Evolutionary conservation across 30 jellyfish, hydroid and myxozoan species (phyloP).

Genomic region (Mastigias papua): DNA sequence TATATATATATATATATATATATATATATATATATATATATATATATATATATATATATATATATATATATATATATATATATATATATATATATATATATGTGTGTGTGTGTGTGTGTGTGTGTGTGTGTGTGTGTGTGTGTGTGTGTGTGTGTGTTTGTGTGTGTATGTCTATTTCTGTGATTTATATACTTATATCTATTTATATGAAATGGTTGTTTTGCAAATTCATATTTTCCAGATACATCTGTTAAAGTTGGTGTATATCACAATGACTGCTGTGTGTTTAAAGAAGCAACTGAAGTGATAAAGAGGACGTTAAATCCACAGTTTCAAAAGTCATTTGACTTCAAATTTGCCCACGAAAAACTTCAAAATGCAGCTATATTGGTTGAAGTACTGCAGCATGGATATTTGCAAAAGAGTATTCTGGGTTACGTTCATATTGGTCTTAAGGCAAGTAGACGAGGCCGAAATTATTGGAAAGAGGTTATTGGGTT

Average conservation of each 20-base stretch:
- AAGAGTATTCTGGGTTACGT: conserved; percentile 80
- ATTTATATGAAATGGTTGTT: no score
- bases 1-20: no score
- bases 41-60: no score
- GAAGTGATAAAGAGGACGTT: conserved; percentile 53
- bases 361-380: conserved; percentile 64
- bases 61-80: no score
- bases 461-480: conserved; percentile 71
- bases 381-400: conserved; percentile 79
- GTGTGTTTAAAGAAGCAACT: conserved; percentile 60
- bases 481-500: conserved; percentile 84
- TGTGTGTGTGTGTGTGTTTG: no score
- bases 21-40: no score
- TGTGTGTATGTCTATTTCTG: no score
- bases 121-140: no score
- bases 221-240: conserved; percentile 5
- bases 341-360: conserved; percentile 76
- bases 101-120: no score
- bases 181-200: no score
- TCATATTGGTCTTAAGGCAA: conserved; percentile 84
- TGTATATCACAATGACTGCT: conserved; percentile 55
- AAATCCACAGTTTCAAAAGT: conserved; percentile 65
- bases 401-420: conserved; percentile 83
- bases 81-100: no score
- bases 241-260: conserved; percentile 82